Percentiles rank a stretch among this genome's conserved stretches.
These are phyloP conservation scores for Danaus melanippus DNA, from an alignment of 1,140 invertebrate genomes.

Conservation along the genomic window DNA sequence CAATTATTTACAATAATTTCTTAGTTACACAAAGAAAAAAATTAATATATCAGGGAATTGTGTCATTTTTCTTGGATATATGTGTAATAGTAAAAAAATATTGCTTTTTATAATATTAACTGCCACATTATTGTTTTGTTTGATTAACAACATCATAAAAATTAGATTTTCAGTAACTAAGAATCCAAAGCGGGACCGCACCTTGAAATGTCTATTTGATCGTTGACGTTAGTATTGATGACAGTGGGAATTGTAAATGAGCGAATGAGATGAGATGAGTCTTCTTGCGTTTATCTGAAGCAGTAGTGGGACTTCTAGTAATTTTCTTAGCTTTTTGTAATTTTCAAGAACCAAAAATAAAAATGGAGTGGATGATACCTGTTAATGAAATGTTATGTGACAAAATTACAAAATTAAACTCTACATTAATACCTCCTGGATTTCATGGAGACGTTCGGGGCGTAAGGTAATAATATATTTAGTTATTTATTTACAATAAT, in stretches of 20 bases:
- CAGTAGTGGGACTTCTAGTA: conserved; percentile 2
- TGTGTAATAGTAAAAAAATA: too few species aligned
- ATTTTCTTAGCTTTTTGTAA: not conserved
- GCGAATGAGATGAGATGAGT: not conserved
- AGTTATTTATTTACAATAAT: conserved; percentile 2
- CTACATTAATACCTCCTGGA: conserved; percentile 32
- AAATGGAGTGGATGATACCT: conserved; percentile 36
- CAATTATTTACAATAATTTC: too few species aligned
- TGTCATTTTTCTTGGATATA: too few species aligned
- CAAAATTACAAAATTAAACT: conserved; percentile 40
- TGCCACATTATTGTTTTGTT: too few species aligned
- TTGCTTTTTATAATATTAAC: too few species aligned
- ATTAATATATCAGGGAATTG: too few species aligned
- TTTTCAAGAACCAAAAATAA: conserved; percentile 6
- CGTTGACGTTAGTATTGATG: too few species aligned
- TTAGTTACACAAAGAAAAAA: too few species aligned
- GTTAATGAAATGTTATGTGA: conserved; percentile 41
- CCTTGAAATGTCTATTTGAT: too few species aligned
- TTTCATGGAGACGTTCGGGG: conserved; percentile 33
- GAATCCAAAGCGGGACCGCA: too few species aligned
- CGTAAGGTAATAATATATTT: conserved; percentile 25
- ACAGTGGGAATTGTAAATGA: not conserved
- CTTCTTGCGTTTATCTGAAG: not conserved
- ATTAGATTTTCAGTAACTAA: too few species aligned
- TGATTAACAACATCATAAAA: too few species aligned